These are phyloP conservation scores for Lophotriccus pileatus DNA, from an alignment of 2,797 vertebrate genomes.

Conservation along the genomic window DNA sequence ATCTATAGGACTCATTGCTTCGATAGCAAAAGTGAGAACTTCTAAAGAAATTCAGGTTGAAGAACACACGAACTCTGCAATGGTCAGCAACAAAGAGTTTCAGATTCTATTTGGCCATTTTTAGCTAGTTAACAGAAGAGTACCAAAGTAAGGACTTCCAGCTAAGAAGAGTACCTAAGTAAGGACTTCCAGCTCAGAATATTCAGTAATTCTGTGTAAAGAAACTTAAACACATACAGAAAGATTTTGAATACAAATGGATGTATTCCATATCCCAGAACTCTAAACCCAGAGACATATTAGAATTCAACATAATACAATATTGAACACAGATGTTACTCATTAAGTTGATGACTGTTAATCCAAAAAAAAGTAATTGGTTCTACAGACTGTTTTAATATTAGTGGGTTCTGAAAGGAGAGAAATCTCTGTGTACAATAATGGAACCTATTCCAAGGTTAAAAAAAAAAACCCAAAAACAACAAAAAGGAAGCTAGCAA, in stretches of 20 bases:
- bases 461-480: not conserved
- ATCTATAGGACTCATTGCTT: not conserved
- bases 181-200: not conserved
- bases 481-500: not conserved
- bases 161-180: not conserved
- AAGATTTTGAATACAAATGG: not conserved
- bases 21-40: not conserved
- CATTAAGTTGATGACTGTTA: not conserved
- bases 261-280: not conserved
- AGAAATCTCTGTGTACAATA: not conserved
- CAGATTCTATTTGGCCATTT: not conserved
- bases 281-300: not conserved
- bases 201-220: not conserved
- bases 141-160: not conserved
- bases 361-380: not conserved
- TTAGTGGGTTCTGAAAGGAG: not conserved
- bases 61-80: not conserved
- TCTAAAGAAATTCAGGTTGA: not conserved
- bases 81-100: not conserved
- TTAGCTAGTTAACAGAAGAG: not conserved
- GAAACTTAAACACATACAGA: not conserved
- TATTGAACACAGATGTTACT: not conserved
- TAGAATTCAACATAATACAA: not conserved
- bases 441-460: not conserved
- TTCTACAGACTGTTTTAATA: not conserved